These are phyloP conservation scores for Diadophis punctatus DNA, from an alignment of 2,113 vertebrate genomes.

Conservation along the genomic window DNA sequence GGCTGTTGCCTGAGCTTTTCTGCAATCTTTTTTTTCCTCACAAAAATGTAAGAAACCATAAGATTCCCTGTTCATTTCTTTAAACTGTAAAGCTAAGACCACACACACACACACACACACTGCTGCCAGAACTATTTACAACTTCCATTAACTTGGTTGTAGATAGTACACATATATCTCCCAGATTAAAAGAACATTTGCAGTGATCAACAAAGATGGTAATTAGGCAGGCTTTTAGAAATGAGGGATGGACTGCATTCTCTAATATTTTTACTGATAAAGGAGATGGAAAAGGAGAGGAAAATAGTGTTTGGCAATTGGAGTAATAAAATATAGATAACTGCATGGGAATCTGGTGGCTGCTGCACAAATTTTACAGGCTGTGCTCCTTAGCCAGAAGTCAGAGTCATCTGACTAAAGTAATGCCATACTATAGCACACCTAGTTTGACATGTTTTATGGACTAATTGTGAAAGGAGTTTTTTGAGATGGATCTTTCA, in stretches of 20 bases:
- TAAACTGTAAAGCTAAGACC: neutral
- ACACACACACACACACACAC: neutral
- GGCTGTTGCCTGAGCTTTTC: neutral
- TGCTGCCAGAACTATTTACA: conserved; percentile 14
- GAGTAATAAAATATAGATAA: neutral
- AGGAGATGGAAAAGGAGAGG: neutral
- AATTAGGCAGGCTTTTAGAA: conserved; percentile 18
- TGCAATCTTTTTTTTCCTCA: neutral
- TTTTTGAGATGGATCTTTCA: neutral
- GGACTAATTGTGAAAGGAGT: neutral
- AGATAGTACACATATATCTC: neutral
- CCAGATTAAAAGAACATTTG: neutral
- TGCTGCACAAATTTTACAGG: neutral
- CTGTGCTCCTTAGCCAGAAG: neutral
- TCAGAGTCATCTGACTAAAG: neutral
- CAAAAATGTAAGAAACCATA: neutral
- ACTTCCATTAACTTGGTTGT: conserved; percentile 14
- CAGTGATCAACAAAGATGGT: conserved; percentile 3
- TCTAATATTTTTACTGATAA: neutral
- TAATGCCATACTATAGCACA: neutral
- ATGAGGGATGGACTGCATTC: neutral
- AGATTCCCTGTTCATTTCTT: neutral
- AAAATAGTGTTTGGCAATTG: neutral
- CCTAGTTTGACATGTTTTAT: neutral
- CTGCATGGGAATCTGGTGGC: neutral